Evolutionary conservation across 2,113 vertebrate genomes (phyloP).

Genomic region (Dendropsophus ebraccatus): DNA sequence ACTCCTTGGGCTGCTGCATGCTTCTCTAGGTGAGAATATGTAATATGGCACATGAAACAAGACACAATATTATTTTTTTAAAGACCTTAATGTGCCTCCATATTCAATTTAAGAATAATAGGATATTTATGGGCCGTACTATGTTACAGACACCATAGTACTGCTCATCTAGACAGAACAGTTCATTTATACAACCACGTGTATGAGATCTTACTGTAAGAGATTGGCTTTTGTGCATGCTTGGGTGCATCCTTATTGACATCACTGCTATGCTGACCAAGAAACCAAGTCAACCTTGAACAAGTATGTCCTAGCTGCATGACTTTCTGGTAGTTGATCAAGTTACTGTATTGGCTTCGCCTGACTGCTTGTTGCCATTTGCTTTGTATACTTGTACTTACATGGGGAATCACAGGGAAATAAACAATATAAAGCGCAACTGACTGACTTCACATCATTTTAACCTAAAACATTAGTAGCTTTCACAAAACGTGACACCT

Average conservation of each 20-base stretch:
- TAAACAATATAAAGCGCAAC: too few species aligned
- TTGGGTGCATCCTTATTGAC: neutral
- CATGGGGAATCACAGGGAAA: neutral
- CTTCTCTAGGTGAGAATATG: too few species aligned
- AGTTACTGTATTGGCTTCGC: neutral
- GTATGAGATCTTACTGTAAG: neutral
- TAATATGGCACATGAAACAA: too few species aligned
- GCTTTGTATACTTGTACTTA: neutral
- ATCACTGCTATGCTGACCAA: neutral
- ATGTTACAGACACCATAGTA: too few species aligned
- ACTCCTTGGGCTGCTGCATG: too few species aligned
- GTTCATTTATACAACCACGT: neutral
- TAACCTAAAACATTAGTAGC: too few species aligned
- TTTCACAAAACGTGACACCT: too few species aligned
- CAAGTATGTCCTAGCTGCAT: neutral
- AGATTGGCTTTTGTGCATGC: neutral
- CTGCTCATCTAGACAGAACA: neutral
- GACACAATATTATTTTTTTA: too few species aligned
- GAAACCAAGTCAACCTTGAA: neutral
- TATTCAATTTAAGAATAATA: too few species aligned
- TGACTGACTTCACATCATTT: too few species aligned
- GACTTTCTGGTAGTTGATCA: neutral
- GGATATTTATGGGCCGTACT: too few species aligned
- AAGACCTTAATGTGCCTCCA: too few species aligned
- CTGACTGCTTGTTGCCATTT: neutral